Conservation (phyloP, 2,113 vertebrate genomes). For the Festucalex cinctus region DNA sequence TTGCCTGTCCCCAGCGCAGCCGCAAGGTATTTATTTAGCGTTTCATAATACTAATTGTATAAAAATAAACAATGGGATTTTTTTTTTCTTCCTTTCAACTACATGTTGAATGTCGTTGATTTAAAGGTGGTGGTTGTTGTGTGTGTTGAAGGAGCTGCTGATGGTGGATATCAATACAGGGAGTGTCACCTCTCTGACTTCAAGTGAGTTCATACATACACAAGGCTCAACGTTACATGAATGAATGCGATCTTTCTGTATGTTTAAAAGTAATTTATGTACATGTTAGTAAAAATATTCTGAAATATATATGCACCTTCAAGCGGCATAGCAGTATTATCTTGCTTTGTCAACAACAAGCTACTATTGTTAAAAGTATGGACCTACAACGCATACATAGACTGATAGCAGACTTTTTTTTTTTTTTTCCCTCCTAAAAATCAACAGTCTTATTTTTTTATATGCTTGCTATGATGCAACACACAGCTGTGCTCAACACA, state of each 20-base stretch:
- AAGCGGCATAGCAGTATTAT: too few species aligned
- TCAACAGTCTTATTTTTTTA: too few species aligned
- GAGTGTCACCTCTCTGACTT: conserved; percentile 68
- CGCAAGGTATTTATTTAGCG: conserved; percentile 74
- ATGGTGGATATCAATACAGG: conserved; percentile 72
- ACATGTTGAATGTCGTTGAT: neutral
- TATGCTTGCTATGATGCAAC: too few species aligned
- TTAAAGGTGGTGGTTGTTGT: conserved; percentile 1
- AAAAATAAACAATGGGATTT: neutral
- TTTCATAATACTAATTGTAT: neutral
- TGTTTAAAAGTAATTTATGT: too few species aligned
- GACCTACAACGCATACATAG: too few species aligned
- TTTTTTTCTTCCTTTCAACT: neutral
- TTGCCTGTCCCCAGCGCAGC: conserved; percentile 81
- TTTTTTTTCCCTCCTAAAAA: too few species aligned
- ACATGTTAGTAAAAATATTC: too few species aligned
- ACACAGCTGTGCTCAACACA: too few species aligned
- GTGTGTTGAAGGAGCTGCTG: conserved; percentile 67
- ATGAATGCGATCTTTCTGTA: neutral
- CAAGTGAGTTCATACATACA: conserved; percentile 59
- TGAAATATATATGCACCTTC: too few species aligned
- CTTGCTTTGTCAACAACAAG: too few species aligned
- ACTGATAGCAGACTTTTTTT: too few species aligned
- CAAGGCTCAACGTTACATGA: neutral
- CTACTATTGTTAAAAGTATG: too few species aligned